Base-by-base conservation (phyloP, 2,797 vertebrate genomes). In the Gymnoscopelus microlampas region DNA sequence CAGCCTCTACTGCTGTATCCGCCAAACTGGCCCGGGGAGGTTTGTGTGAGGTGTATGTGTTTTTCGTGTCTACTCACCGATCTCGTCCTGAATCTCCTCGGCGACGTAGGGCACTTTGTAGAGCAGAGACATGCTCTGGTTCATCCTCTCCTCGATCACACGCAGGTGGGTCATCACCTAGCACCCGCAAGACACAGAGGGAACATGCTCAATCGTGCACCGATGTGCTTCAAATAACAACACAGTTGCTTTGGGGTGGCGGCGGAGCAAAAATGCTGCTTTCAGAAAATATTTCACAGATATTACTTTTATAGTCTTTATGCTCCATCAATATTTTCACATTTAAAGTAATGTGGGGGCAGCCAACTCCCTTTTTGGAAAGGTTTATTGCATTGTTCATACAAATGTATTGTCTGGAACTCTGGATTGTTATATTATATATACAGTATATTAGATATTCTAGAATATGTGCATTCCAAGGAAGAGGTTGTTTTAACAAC, bases 111-210 rank as follows among this genome's bases (percentile, higher is more conserved):
- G 97, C 5, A 98, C 96, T 89, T 99, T 98, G 93, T 99, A 99
- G 75, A 99, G 96, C 76, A 99, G 92, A 54, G 97, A 98, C 10
- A 99, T 92, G 78, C 97, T 98, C 90, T 99, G 98, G 91, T 99
- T 99, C 95, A 98, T 97, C 78, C 98, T 87, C 89, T 99, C 98
- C 82, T 99, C 97, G 0, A 98, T 99, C 89, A 99, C 97, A 44
- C 93, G 96, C 77, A 99, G 95, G 89, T 99, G 98, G 24, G 97
- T 99, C 97, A 98, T 96, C 87, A 99, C 97, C 97, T 99, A 44
- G 14, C 0, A 29, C 4, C 19, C 12, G 0, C 60, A 59, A 73
- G 24, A 80, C 70, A 80, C 39, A 61, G 56, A 29, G 14, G 2
- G 75, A 58, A 78, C 15, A 23, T 2, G 15, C 5, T 44, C 39